Conservation (phyloP, 2,888 invertebrate species). For the Acanthosepion lycidas region DNA sequence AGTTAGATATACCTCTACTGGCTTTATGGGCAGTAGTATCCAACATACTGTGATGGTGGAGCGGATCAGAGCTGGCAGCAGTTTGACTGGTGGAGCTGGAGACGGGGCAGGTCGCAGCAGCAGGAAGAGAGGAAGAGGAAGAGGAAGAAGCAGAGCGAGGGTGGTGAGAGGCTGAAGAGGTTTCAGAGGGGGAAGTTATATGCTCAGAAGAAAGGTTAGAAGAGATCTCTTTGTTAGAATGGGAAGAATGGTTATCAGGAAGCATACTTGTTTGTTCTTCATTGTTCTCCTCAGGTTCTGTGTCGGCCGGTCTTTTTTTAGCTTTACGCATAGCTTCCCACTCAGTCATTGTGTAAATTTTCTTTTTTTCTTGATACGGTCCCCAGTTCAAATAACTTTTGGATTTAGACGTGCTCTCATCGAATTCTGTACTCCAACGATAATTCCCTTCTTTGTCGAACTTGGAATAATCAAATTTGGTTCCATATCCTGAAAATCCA, state of each 20-base stretch:
- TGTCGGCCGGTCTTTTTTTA: conserved; percentile 54
- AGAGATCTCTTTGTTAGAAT: conserved; percentile 5
- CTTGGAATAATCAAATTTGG: conserved; percentile 49
- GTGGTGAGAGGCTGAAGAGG: conserved; percentile 34
- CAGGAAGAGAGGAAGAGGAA: conserved; percentile 15
- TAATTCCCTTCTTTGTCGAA: conserved; percentile 49
- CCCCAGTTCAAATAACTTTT: conserved; percentile 57
- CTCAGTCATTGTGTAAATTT: conserved; percentile 71
- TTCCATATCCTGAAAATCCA: conserved; percentile 56
- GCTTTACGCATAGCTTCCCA: conserved; percentile 69
- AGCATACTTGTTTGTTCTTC: background rate
- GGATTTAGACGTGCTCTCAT: background rate
- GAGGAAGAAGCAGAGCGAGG: conserved; percentile 48
- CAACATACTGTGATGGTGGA: conserved; percentile 45
- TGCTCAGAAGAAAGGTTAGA: conserved; percentile 47
- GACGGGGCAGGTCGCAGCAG: conserved; percentile 45
- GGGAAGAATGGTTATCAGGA: background rate
- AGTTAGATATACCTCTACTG: conserved; percentile 49
- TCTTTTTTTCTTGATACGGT: conserved; percentile 68
- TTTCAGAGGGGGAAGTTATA: conserved; percentile 50
- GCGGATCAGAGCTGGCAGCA: conserved; percentile 46
- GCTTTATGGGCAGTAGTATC: conserved; percentile 45
- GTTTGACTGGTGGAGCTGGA: conserved; percentile 48
- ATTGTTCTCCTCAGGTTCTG: conserved; percentile 41
- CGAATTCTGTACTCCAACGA: conserved; percentile 52